Conservation (phyloP, 2,888 invertebrate species). For the Stomorhina lunata region DNA sequence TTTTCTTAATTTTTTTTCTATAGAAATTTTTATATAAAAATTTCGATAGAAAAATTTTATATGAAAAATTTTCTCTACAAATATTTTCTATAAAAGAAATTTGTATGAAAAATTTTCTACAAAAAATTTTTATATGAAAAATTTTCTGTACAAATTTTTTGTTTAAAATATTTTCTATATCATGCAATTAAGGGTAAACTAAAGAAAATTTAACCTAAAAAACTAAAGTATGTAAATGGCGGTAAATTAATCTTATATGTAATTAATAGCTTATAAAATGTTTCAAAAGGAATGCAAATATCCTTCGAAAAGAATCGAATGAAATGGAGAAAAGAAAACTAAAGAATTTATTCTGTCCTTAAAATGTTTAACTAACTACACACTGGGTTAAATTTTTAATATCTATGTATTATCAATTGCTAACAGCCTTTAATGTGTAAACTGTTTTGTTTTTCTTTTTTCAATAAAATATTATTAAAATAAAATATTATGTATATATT, state of each 20-base stretch:
- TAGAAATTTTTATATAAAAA: too few relatives aligned
- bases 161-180: too few relatives aligned
- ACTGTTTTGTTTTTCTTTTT: constrained; percentile 5
- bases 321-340: neutral
- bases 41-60: too few relatives aligned
- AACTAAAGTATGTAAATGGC: too few relatives aligned
- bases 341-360: neutral
- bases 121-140: too few relatives aligned
- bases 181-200: too few relatives aligned
- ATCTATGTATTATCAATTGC: constrained; percentile 25
- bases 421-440: constrained; percentile 24
- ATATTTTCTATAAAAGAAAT: too few relatives aligned
- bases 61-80: too few relatives aligned
- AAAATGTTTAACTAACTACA: neutral
- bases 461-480: neutral
- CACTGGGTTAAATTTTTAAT: constrained; percentile 20
- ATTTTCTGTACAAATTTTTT: too few relatives aligned
- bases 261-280: neutral
- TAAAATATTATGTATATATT: neutral
- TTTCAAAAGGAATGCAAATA: constrained; percentile 17
- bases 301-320: neutral
- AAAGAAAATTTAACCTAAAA: too few relatives aligned
- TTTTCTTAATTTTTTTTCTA: too few relatives aligned
- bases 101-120: too few relatives aligned
- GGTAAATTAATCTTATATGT: neutral